Base-by-base conservation (phyloP, 2,113 vertebrate genomes). In the Muntiacus muntjak region DNA sequence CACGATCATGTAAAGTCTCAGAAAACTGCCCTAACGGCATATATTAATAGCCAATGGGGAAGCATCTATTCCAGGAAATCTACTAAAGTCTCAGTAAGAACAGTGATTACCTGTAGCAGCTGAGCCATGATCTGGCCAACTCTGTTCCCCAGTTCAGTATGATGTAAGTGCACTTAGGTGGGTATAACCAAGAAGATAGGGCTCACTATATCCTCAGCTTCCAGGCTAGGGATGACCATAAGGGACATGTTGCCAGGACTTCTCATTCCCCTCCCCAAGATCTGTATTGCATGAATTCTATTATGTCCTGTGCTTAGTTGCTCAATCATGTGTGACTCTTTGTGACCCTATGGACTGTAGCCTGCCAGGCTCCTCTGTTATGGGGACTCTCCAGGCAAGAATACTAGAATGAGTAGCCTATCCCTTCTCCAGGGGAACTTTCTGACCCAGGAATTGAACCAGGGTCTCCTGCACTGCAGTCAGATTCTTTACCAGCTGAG, bases 81-180 rank as follows among this genome's bases (percentile, higher is more conserved):
- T 91, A 30, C 79, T 83, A 83, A 89, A 83, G n/a, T 95, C n/a
- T 87, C 67, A 60, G 25, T 93, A 88, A 96, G 87, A 92, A 81
- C 7, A 91, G 50, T 82, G 47, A 91, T 33, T 58, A 25, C 47
- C 47, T 28, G 8, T 74, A 25, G 71, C 36, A 79, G 26, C 6
- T 82, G 50, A 96, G 19, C 15, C 67, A 93, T 30, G 47, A 74
- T 52, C 33, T 87, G 33, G 28, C 21, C 79, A 54, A 83, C 45
- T 16, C 36, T 26, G 10, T 10, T 10, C 43, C 40, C 23, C 15
- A 62, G 45, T n/a, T 93, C 67, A 71, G 33, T 83, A 54, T 93
- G 52, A 86, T 90, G 21, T 30, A 87, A 95, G 11, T 36, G 52
- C 52, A n/a, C 25, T 78, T 62, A 85, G 67, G 30, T 74, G 52